Conservation (phyloP, 1,140 invertebrate genomes). For the Stegodyphus dumicola region DNA sequence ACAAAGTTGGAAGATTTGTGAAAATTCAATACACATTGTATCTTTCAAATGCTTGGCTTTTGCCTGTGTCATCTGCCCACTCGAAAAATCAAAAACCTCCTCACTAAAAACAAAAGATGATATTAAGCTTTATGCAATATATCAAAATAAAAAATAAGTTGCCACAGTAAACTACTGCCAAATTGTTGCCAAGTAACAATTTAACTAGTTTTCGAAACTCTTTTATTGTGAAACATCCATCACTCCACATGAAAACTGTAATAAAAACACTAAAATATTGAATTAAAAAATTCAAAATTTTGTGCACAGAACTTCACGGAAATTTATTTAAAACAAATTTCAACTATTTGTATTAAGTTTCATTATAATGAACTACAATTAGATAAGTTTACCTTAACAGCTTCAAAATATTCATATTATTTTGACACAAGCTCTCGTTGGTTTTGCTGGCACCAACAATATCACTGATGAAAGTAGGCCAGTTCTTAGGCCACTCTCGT, state of each 20-base stretch:
- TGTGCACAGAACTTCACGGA: too few relatives aligned
- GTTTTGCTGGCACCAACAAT: constrained; percentile 99
- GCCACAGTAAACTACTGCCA: too few relatives aligned
- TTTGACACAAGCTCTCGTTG: constrained; percentile 98
- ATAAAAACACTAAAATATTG: too few relatives aligned
- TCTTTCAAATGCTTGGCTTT: constrained; percentile 99
- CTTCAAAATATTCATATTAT: constrained; percentile 99
- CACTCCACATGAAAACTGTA: too few relatives aligned
- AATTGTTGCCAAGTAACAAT: too few relatives aligned
- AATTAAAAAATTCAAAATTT: too few relatives aligned
- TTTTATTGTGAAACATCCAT: too few relatives aligned
- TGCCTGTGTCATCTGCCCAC: constrained; percentile 97
- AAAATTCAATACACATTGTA: constrained; percentile 99
- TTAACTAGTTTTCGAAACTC: too few relatives aligned
- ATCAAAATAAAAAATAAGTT: too few relatives aligned
- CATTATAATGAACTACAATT: not conserved
- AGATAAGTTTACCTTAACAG: constrained; percentile 76
- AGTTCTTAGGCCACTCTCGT: constrained; percentile 99
- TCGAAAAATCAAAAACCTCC: constrained; percentile 99
- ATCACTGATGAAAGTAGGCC: constrained; percentile 98
- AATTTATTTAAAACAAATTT: too few relatives aligned
- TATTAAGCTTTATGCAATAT: too few relatives aligned
- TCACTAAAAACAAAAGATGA: constrained; percentile 74
- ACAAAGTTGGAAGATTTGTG: constrained; percentile 97
- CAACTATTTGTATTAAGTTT: too few relatives aligned